These are phyloP conservation scores for Steatornis caripensis DNA, from an alignment of 2,113 vertebrate species.

Conservation along the genomic window DNA sequence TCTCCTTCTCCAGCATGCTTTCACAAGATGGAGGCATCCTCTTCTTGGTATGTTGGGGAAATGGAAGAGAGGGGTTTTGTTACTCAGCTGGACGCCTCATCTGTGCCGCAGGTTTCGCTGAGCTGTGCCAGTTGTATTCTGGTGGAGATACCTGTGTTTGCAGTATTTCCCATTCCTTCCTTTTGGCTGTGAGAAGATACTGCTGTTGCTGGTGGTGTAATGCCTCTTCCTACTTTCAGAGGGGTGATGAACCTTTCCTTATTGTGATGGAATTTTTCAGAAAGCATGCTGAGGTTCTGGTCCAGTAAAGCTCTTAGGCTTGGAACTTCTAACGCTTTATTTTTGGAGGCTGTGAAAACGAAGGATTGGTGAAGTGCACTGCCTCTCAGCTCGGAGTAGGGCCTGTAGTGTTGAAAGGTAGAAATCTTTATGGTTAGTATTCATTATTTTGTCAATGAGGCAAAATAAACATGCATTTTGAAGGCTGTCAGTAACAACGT, in stretches of 20 bases:
- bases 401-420: background rate
- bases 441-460: background rate
- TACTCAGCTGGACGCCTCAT: background rate
- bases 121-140: background rate
- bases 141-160: background rate
- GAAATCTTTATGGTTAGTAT: background rate
- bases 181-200: background rate
- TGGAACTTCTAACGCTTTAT: background rate
- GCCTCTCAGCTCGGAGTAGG: background rate
- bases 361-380: background rate
- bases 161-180: background rate
- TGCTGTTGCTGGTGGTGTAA: background rate
- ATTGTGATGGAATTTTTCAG: background rate
- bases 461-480: background rate
- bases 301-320: background rate
- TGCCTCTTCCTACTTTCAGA: background rate
- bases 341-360: background rate
- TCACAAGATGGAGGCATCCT: background rate
- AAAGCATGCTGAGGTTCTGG: background rate
- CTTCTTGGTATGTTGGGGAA: background rate
- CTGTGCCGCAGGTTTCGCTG: accelerated
- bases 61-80: background rate
- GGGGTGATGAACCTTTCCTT: background rate
- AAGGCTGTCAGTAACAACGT: background rate
- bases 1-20: background rate